Evolutionary conservation across 2,113 vertebrate species (phyloP).

Genomic region (Symphodus melops): DNA sequence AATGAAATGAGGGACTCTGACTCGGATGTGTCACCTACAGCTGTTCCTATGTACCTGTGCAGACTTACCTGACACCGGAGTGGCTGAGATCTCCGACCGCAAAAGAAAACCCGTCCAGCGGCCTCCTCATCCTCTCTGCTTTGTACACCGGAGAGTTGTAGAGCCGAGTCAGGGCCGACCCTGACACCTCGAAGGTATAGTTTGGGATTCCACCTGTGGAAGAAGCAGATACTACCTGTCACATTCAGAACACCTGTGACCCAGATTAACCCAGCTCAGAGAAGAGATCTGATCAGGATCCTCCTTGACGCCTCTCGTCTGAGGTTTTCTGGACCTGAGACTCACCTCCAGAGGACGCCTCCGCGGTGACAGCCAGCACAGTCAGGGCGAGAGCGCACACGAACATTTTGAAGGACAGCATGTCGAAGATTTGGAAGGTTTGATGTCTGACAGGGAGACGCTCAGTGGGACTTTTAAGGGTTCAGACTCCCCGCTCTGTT

Average conservation of each 20-base stretch:
- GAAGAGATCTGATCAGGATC: no score
- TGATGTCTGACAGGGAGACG: neutral
- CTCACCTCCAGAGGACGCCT: neutral
- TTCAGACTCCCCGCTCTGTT: neutral
- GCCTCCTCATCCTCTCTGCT: constrained; percentile 11
- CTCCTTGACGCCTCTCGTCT: no score
- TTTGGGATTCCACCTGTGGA: neutral
- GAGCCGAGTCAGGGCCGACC: neutral
- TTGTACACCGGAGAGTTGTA: neutral
- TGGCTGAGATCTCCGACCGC: neutral
- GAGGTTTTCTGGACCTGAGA: no score
- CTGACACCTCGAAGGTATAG: neutral
- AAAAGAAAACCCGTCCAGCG: neutral
- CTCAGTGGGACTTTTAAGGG: neutral
- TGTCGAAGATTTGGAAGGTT: neutral
- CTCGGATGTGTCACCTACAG: no score
- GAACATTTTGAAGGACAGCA: neutral
- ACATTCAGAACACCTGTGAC: no score
- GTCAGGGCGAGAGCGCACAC: neutral
- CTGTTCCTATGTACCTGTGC: neutral
- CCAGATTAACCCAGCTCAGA: no score
- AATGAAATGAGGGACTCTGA: neutral
- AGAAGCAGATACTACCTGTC: neutral
- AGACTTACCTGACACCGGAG: neutral
- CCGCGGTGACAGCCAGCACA: neutral